These are phyloP conservation scores for Paradoxurus hermaphroditus DNA, from an alignment of 2,113 vertebrate species.

Conservation along the genomic window DNA sequence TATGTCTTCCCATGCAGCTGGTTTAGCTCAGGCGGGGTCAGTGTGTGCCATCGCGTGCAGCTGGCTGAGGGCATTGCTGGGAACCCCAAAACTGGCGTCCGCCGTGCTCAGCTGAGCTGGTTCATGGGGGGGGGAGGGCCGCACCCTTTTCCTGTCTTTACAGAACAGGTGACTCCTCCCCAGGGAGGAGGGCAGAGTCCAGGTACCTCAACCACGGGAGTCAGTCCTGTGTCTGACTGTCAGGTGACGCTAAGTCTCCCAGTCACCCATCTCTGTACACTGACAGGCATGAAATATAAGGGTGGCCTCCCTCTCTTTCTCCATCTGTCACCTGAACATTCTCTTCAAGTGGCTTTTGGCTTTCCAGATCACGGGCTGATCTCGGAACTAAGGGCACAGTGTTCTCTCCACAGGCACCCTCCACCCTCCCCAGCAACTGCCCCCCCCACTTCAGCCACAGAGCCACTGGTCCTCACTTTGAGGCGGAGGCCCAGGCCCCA, in stretches of 20 bases:
- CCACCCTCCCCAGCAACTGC: rapidly evolving
- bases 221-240: neutral
- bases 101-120: rapidly evolving
- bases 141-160: neutral
- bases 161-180: neutral
- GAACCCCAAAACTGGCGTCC: neutral
- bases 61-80: too few relatives aligned
- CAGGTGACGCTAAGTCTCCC: neutral
- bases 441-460: neutral
- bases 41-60: neutral
- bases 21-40: neutral
- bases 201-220: neutral
- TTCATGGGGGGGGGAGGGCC: neutral
- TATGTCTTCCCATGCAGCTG: neutral
- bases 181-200: neutral
- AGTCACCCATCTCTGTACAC: neutral
- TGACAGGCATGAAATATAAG: neutral
- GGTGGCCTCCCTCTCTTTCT: neutral
- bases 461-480: neutral
- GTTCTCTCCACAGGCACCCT: neutral
- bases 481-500: neutral
- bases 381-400: neutral
- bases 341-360: neutral
- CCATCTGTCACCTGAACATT: neutral
- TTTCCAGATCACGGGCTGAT: neutral